These are phyloP conservation scores for Drosophila murphyi DNA, from an alignment of 1,140 invertebrate species.

Conservation along the genomic window DNA sequence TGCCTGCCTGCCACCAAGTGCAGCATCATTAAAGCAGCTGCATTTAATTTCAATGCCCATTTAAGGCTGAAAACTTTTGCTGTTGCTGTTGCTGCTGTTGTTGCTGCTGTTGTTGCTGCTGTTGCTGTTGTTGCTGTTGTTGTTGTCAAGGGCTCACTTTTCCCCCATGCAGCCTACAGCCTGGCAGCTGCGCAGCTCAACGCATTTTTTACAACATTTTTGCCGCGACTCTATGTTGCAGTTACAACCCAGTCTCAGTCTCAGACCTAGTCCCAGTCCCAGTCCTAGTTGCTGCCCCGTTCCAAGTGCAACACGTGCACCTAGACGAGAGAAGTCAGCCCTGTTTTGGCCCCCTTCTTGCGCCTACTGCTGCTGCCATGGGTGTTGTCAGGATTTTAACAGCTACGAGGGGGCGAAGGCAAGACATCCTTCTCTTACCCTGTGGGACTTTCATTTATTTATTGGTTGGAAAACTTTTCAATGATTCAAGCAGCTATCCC, in stretches of 20 bases:
- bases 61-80: constrained; percentile 58
- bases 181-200: constrained; percentile 62
- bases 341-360: constrained; percentile 17
- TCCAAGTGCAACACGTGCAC: constrained; percentile 59
- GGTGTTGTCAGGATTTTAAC: background rate
- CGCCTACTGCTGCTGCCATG: constrained; percentile 30
- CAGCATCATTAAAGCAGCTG: constrained; percentile 75
- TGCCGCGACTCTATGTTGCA: constrained; percentile 72
- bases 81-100: constrained; percentile 1
- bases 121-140: constrained; percentile 24
- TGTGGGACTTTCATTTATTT: no score
- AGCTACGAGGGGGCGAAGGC: background rate
- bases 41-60: constrained; percentile 83
- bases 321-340: constrained; percentile 38
- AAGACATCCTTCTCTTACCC: background rate
- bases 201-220: constrained; percentile 82
- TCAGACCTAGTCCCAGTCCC: background rate
- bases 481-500: no score
- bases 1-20: background rate
- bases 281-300: constrained; percentile 8
- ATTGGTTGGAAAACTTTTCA: no score
- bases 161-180: constrained; percentile 38
- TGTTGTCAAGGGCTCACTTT: constrained; percentile 46
- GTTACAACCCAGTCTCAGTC: constrained; percentile 12
- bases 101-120: constrained; percentile 1